Evolutionary conservation across 2,113 vertebrate species (phyloP).

Genomic region (Bothrops jararaca): DNA sequence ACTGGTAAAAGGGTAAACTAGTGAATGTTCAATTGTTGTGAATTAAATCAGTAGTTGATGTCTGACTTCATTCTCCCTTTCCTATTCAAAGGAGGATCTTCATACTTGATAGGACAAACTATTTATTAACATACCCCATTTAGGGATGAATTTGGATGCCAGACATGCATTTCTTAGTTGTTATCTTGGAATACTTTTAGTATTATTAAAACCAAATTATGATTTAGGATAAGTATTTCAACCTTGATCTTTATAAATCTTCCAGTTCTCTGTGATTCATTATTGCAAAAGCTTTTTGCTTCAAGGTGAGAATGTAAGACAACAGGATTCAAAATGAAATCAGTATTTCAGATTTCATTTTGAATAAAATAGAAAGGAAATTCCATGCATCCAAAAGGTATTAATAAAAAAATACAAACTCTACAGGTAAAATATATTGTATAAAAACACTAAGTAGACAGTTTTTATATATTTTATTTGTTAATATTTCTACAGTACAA

Average conservation of each 20-base stretch:
- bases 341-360: slow-evolving; percentile 32
- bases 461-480: background rate
- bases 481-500: slow-evolving; percentile 26
- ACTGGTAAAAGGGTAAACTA: background rate
- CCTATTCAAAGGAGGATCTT: background rate
- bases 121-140: background rate
- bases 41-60: background rate
- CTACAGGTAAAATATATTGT: slow-evolving; percentile 14
- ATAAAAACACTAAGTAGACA: slow-evolving; percentile 43
- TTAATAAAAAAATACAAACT: slow-evolving; percentile 33
- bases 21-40: background rate
- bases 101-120: background rate
- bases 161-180: background rate
- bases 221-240: background rate
- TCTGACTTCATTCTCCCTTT: background rate
- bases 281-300: slow-evolving; percentile 2
- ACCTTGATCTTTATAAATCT: background rate
- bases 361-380: slow-evolving; percentile 30
- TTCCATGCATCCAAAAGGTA: background rate
- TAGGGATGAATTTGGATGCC: background rate
- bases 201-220: background rate
- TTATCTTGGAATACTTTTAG: slow-evolving; percentile 7
- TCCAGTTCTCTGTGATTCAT: background rate
- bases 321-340: slow-evolving; percentile 20
- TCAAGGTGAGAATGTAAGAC: accelerated